These are phyloP conservation scores for Spinibarbus caldwelli DNA, from an alignment of 2,797 vertebrate species.

Conservation along the genomic window DNA sequence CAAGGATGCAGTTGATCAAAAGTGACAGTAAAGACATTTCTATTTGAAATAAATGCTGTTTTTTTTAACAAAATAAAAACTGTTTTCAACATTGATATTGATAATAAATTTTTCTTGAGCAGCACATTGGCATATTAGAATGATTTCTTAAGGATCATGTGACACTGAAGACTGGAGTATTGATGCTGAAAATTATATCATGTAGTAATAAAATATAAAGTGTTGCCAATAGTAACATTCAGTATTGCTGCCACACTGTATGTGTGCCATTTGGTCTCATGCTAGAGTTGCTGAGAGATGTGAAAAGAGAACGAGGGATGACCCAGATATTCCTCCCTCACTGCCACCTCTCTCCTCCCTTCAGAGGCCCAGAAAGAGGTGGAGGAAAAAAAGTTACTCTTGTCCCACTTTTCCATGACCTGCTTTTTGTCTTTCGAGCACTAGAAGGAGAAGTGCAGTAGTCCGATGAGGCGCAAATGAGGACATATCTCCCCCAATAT, in stretches of 20 bases:
- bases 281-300: constrained; percentile 16
- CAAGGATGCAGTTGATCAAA: too few relatives aligned
- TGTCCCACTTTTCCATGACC: constrained; percentile 83
- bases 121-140: too few relatives aligned
- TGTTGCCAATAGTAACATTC: not conserved
- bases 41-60: too few relatives aligned
- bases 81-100: too few relatives aligned
- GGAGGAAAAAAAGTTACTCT: constrained; percentile 63
- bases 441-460: constrained; percentile 48
- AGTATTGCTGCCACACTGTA: constrained; percentile 37
- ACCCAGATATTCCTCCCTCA: constrained; percentile 66
- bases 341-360: constrained; percentile 48
- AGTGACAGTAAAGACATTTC: too few relatives aligned
- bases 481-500: constrained; percentile 32
- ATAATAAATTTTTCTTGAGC: too few relatives aligned
- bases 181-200: too few relatives aligned
- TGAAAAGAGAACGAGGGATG: constrained; percentile 50
- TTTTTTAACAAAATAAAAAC: too few relatives aligned
- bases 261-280: constrained; percentile 10
- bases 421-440: constrained; percentile 73
- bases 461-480: constrained; percentile 47
- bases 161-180: too few relatives aligned
- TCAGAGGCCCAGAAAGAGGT: constrained; percentile 55
- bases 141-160: too few relatives aligned
- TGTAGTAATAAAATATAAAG: not conserved